Conservation (phyloP, 2,797 vertebrate genomes). For the Danio aesculapii region DNA sequence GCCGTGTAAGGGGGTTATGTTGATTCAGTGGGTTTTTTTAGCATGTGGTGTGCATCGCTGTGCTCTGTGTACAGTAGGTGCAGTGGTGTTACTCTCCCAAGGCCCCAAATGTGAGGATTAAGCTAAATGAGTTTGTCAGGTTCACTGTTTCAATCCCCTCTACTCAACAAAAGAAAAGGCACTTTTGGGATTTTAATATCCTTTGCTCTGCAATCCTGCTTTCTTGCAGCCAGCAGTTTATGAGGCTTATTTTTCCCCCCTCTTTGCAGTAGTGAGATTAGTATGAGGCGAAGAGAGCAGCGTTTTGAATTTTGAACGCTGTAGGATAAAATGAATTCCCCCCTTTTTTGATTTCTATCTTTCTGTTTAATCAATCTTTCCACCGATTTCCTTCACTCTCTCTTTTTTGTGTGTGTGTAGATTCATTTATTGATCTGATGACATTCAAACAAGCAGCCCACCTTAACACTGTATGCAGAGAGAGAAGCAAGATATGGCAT, state of each 20-base stretch:
- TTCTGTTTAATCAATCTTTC: constrained; percentile 39
- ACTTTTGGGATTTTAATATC: constrained; percentile 64
- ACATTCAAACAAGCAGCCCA: constrained; percentile 31
- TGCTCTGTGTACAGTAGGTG: constrained; percentile 33
- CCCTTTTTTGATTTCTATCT: constrained; percentile 25
- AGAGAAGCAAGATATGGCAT: constrained; percentile 32
- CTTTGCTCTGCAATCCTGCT: constrained; percentile 58
- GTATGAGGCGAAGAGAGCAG: constrained; percentile 28
- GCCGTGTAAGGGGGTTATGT: constrained; percentile 51
- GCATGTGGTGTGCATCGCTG: constrained; percentile 27
- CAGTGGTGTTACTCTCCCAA: constrained; percentile 50
- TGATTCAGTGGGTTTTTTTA: constrained; percentile 53
- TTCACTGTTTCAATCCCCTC: constrained; percentile 66
- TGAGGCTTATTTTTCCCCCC: constrained; percentile 42
- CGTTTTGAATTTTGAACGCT: constrained; percentile 48
- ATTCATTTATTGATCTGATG: constrained; percentile 57
- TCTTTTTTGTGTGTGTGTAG: not conserved
- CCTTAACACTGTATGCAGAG: constrained; percentile 27
- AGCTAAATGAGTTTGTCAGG: constrained; percentile 66
- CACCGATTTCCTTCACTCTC: constrained; percentile 11
- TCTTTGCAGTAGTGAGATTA: constrained; percentile 48
- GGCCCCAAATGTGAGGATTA: constrained; percentile 61
- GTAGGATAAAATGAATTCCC: constrained; percentile 24
- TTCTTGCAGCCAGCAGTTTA: constrained; percentile 56
- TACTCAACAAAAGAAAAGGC: constrained; percentile 65